phyloP scores from a whole-genome alignment of 2,888 invertebrate species.

The Eretmocerus hayati region DNA sequence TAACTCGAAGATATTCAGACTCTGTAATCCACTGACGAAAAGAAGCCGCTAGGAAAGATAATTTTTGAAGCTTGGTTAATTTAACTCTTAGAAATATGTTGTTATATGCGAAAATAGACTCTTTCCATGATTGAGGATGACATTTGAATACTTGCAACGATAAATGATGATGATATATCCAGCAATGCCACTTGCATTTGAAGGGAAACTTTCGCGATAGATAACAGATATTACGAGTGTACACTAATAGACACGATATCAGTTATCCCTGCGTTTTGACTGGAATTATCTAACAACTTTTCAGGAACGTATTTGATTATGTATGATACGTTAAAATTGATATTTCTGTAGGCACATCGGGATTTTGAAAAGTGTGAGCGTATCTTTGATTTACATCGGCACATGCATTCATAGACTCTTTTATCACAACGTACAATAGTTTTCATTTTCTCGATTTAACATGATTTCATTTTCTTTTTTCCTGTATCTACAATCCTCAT shows the following conservation, averaged over 20 bases:
- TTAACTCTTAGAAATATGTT: no score
- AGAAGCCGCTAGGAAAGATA: no score
- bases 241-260: not conserved
- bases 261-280: slow-evolving; percentile 11
- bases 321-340: slow-evolving; percentile 10
- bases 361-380: slow-evolving; percentile 10
- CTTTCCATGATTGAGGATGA: not conserved
- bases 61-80: no score
- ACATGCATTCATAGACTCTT: not conserved
- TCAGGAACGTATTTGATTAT: slow-evolving; percentile 17
- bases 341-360: slow-evolving; percentile 22
- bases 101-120: slow-evolving; percentile 2
- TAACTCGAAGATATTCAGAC: no score
- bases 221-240: not conserved
- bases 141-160: not conserved
- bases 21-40: no score
- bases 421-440: not conserved
- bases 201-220: not conserved
- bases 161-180: no score
- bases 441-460: not conserved
- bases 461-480: no score
- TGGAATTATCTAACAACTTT: slow-evolving; percentile 9
- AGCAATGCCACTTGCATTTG: no score
- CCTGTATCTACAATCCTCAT: no score
- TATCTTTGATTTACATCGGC: not conserved